phyloP scores from a whole-genome alignment of 2,888 invertebrate genomes.

The Petrophora chlorosata region DNA sequence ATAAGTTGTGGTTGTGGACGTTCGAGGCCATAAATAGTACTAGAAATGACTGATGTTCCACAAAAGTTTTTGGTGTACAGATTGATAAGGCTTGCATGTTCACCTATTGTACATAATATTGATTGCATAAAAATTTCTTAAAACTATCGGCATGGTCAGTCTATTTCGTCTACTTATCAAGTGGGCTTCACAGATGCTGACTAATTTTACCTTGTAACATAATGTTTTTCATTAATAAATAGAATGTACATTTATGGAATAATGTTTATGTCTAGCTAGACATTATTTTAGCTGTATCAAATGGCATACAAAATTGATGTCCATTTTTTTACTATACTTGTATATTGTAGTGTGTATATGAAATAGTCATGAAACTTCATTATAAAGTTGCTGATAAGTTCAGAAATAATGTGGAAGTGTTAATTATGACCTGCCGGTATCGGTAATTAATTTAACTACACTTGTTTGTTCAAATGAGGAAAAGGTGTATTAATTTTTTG shows the following conservation, averaged over 20 bases:
- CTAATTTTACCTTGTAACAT: constrained; percentile 51
- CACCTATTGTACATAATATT: constrained; percentile 18
- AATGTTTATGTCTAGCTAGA: constrained; percentile 69
- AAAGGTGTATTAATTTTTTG: constrained; percentile 43
- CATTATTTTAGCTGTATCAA: constrained; percentile 64
- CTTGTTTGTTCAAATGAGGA: constrained; percentile 47
- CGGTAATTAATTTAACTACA: constrained; percentile 42
- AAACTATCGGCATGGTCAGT: constrained; percentile 8
- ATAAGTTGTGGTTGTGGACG: constrained; percentile 66
- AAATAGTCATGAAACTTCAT: constrained; percentile 39
- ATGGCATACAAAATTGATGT: constrained; percentile 56
- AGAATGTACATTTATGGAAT: constrained; percentile 30
- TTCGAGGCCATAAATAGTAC: constrained; percentile 41
- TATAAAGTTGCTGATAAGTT: constrained; percentile 42
- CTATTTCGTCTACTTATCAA: constrained; percentile 16
- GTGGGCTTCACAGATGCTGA: constrained; percentile 16
- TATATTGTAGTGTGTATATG: constrained; percentile 49
- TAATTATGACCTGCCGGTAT: constrained; percentile 51
- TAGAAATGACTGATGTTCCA: constrained; percentile 63
- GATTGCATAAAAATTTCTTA: constrained; percentile 18
- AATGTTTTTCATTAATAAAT: constrained; percentile 43
- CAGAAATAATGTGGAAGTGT: constrained; percentile 33
- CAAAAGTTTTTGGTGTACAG: constrained; percentile 34
- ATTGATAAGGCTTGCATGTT: constrained; percentile 21
- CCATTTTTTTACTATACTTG: constrained; percentile 64